phyloP scores from a whole-genome alignment of 1,140 invertebrate genomes.

The Ceratina japonica region DNA sequence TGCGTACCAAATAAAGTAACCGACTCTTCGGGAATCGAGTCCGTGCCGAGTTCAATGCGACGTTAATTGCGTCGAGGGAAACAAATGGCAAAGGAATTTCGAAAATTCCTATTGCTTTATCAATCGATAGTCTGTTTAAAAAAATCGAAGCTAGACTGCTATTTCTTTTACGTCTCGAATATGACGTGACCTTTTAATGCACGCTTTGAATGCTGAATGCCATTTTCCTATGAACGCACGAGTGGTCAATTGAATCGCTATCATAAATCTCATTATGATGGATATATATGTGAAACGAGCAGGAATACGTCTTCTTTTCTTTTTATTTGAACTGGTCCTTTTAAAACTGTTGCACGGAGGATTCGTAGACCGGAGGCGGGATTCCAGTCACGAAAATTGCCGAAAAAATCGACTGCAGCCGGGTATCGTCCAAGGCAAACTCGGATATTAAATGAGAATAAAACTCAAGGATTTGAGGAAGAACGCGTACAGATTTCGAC shows the following conservation, averaged over 20 bases:
- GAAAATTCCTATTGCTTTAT: too few species aligned
- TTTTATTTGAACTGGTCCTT: too few species aligned
- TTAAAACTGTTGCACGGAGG: not conserved
- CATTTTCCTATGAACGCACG: too few species aligned
- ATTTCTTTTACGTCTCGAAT: too few species aligned
- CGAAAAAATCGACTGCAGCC: conserved; percentile 4
- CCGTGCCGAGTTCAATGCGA: not conserved
- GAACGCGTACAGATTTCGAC: not conserved
- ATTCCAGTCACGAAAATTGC: conserved; percentile 1
- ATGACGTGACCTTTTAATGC: too few species aligned
- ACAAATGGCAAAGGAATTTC: not conserved
- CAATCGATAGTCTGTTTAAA: too few species aligned
- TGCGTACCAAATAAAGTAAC: conserved; percentile 24
- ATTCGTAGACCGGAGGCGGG: not conserved
- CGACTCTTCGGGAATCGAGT: not conserved
- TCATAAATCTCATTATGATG: too few species aligned
- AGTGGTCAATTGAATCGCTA: too few species aligned
- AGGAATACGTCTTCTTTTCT: too few species aligned
- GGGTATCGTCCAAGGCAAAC: conserved; percentile 19
- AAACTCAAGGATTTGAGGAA: conserved; percentile 26
- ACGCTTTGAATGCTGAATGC: too few species aligned
- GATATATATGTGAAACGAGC: too few species aligned
- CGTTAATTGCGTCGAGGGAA: not conserved
- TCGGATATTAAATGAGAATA: conserved; percentile 36
- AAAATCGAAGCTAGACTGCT: too few species aligned